A percentile compares a stretch with the other conserved stretches of the same genome.
phyloP scores from a whole-genome alignment of 2,888 invertebrate species.

The Chelonus formosanus region DNA sequence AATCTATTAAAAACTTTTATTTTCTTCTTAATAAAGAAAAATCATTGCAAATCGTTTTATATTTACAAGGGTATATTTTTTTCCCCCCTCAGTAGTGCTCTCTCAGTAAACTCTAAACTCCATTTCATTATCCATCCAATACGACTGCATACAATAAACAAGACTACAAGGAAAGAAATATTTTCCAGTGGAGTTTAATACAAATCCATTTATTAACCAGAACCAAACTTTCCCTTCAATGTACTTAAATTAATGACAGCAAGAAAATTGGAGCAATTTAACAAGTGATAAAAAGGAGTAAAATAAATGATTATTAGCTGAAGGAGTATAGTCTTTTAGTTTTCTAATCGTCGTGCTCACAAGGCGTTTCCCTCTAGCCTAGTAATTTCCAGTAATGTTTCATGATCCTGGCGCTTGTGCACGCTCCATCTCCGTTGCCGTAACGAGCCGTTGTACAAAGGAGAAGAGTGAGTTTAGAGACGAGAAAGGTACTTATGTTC shows the following conservation, averaged over 20 bases:
- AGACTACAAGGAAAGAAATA: no score
- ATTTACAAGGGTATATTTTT: no score
- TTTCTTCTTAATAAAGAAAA: no score
- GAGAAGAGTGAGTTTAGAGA: conserved; percentile 10
- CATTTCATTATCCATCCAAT: no score
- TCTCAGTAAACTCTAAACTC: no score
- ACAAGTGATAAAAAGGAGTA: not conserved
- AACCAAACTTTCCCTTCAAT: not conserved
- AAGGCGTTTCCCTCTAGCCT: not conserved
- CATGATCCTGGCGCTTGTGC: conserved; percentile 15
- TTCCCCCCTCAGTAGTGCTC: no score
- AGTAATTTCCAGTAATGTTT: conserved; percentile 24
- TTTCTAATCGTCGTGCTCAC: conserved; percentile 14
- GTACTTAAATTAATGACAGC: not conserved
- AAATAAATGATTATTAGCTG: no score
- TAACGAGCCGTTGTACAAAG: conserved; percentile 20
- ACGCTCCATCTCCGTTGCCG: conserved; percentile 18
- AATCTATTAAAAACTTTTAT: no score
- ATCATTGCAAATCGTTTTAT: no score
- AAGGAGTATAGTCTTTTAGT: conserved; percentile 10
- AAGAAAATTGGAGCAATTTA: not conserved
- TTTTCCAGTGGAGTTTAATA: no score
- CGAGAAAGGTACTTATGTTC: not conserved
- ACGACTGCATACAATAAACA: no score
- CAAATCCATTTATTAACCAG: no score